A percentile compares a stretch with the other conserved stretches of the same genome.
Evolutionary conservation across 1,140 invertebrate species (phyloP).

Genomic region (Bombus difficillimus): DNA sequence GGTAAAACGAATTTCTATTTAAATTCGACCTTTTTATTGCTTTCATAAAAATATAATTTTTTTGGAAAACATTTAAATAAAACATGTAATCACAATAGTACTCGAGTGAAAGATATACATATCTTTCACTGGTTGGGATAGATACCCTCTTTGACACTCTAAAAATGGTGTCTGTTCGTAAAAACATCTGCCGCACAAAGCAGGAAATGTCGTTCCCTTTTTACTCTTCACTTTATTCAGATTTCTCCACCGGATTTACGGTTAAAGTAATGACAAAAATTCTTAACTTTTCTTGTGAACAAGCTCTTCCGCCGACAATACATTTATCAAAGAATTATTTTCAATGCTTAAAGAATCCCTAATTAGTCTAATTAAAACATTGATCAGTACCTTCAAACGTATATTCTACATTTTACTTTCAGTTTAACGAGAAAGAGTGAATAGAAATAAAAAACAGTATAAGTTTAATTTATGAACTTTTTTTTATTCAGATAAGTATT

Average conservation of each 20-base stretch:
- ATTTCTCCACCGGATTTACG: not conserved
- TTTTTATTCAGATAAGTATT: too few relatives aligned
- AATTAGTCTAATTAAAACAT: too few relatives aligned
- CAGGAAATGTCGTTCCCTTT: not conserved
- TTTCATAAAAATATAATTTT: not conserved
- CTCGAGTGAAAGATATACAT: not conserved
- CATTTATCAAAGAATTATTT: not conserved
- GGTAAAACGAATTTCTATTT: too few relatives aligned
- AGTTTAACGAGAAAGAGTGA: too few relatives aligned
- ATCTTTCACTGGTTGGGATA: not conserved
- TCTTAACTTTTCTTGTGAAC: not conserved
- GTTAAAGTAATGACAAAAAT: not conserved
- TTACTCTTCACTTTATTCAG: not conserved
- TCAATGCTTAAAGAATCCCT: not conserved
- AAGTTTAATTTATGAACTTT: too few relatives aligned
- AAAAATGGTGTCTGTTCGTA: not conserved
- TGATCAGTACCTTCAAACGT: too few relatives aligned
- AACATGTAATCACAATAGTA: not conserved
- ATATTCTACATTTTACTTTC: too few relatives aligned
- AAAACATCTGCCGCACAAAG: slow-evolving; percentile 8
- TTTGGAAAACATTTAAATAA: not conserved
- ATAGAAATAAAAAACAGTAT: too few relatives aligned
- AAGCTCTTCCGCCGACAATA: not conserved
- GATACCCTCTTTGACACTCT: not conserved
- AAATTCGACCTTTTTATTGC: too few relatives aligned